phyloP scores from a whole-genome alignment of 2,113 vertebrate genomes.

The Corydoras sp. region DNA sequence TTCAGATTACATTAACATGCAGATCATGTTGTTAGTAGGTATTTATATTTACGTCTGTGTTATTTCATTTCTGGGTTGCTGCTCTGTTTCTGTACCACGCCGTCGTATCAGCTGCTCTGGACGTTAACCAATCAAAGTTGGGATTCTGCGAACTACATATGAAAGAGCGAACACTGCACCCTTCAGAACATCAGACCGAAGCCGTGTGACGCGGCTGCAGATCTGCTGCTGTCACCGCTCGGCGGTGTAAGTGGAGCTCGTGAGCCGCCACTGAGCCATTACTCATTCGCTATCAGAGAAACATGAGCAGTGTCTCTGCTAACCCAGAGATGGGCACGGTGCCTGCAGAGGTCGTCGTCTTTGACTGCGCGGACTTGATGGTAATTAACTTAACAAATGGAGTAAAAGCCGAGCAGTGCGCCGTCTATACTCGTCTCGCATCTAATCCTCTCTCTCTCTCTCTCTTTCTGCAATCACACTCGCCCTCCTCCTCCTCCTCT shows the following conservation, averaged over 20 bases:
- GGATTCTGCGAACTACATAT: too few species aligned
- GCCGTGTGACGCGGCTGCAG: too few species aligned
- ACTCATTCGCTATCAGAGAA: constrained; percentile 11
- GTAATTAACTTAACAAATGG: constrained; percentile 47
- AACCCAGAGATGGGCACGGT: constrained; percentile 14
- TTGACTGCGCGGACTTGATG: constrained; percentile 29
- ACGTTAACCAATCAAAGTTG: too few species aligned
- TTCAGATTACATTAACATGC: too few species aligned
- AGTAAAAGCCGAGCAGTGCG: constrained; percentile 18
- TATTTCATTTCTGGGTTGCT: too few species aligned
- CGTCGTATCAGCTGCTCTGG: too few species aligned
- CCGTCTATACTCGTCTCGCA: constrained; percentile 31
- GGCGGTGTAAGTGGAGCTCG: constrained; percentile 1
- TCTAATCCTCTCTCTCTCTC: constrained; percentile 15
- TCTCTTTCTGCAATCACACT: neutral
- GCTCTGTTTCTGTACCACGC: too few species aligned
- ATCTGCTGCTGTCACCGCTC: neutral
- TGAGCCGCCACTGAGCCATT: neutral
- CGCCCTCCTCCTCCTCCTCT: neutral
- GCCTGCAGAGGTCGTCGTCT: constrained; percentile 23
- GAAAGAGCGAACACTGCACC: too few species aligned
- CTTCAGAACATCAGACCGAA: too few species aligned
- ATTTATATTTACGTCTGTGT: too few species aligned
- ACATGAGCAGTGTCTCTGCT: constrained; percentile 14
- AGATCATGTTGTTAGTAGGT: too few species aligned